A percentile compares a stretch with the other conserved stretches of the same genome.
Conservation (phyloP, 2,888 invertebrate species). For the Thera britannica region DNA sequence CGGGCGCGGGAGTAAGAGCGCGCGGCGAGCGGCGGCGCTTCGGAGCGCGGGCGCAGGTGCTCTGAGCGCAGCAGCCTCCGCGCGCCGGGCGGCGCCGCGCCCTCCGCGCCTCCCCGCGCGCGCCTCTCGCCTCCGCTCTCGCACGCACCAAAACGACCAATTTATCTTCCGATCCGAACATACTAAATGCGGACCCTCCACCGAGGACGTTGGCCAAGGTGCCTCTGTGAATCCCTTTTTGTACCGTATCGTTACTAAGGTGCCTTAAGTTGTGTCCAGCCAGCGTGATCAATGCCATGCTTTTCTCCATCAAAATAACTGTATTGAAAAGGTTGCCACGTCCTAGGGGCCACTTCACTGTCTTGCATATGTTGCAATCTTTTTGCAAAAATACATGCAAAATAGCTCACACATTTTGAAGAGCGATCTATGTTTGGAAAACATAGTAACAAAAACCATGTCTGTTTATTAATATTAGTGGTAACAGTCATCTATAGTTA, state of each 20-base stretch:
- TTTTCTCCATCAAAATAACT: neutral
- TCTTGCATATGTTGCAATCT: too few species aligned
- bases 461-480: neutral
- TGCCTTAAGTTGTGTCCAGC: neutral
- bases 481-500: neutral
- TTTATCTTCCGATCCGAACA: slow-evolving; percentile 83
- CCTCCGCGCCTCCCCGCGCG: slow-evolving; percentile 79
- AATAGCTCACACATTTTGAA: neutral
- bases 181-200: slow-evolving; percentile 73
- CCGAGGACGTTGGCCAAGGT: slow-evolving; percentile 73
- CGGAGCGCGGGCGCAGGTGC: slow-evolving; percentile 88
- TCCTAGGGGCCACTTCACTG: neutral
- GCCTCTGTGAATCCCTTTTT: slow-evolving; percentile 41
- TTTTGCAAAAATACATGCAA: too few species aligned
- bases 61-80: slow-evolving; percentile 88
- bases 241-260: slow-evolving; percentile 13
- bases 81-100: slow-evolving; percentile 85
- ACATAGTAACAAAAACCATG: neutral
- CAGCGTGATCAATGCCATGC: neutral
- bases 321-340: neutral
- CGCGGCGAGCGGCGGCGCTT: slow-evolving; percentile 84
- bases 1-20: slow-evolving; percentile 79
- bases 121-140: slow-evolving; percentile 68
- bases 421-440: neutral
- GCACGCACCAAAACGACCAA: slow-evolving; percentile 83